phyloP scores from a whole-genome alignment of 2,797 vertebrate genomes.

The Gymnopithys bicolor region DNA sequence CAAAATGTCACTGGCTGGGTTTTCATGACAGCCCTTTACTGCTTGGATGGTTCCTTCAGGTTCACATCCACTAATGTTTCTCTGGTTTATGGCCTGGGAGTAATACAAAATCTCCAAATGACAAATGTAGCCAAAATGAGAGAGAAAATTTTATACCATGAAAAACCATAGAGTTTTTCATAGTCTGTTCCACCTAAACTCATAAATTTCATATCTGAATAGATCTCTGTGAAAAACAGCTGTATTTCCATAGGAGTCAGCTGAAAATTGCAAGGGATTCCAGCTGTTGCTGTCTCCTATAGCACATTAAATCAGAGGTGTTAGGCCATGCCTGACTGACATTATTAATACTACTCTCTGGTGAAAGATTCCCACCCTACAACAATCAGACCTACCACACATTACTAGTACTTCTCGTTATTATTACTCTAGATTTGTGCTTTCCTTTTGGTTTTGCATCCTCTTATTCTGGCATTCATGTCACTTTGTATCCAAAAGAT shows the following conservation, averaged over 20 bases:
- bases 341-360: background rate
- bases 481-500: background rate
- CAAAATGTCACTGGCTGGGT: background rate
- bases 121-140: background rate
- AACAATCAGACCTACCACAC: background rate
- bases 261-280: background rate
- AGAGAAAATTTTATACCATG: background rate
- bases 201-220: background rate
- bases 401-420: background rate
- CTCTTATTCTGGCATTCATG: background rate
- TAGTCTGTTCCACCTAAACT: background rate
- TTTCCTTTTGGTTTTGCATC: background rate
- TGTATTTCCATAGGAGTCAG: background rate
- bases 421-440: background rate
- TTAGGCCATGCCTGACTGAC: background rate
- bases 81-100: background rate
- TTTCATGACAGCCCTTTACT: background rate
- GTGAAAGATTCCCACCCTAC: background rate
- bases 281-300: background rate
- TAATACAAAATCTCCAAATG: background rate
- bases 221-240: background rate
- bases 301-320: background rate
- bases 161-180: background rate
- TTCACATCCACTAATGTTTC: background rate
- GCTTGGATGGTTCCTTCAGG: background rate